Conservation (phyloP, 2,113 vertebrate genomes). For the Bettongia penicillata region DNA sequence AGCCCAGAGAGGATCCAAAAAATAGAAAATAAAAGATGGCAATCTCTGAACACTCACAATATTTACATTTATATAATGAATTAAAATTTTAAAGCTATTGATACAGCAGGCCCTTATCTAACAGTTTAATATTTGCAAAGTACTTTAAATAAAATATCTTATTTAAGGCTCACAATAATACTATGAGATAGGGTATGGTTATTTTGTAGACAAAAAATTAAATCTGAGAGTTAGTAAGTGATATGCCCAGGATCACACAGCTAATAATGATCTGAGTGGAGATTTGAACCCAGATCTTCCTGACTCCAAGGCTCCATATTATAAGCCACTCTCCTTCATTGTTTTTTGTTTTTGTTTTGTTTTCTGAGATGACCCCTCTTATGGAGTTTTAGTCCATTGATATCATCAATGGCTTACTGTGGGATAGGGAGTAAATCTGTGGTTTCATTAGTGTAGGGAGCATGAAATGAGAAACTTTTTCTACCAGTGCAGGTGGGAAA, state of each 20-base stretch:
- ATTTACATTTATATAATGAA: background rate
- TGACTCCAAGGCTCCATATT: background rate
- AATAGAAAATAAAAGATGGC: background rate
- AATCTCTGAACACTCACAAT: background rate
- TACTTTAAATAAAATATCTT: background rate
- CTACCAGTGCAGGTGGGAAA: background rate
- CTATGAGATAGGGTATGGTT: background rate
- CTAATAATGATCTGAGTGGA: background rate
- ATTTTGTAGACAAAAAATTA: background rate
- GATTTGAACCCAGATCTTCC: background rate
- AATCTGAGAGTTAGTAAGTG: background rate
- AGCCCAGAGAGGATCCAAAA: background rate
- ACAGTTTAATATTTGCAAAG: background rate
- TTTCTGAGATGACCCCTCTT: background rate
- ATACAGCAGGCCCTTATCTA: background rate
- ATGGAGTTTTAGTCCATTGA: background rate
- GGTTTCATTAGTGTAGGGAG: background rate
- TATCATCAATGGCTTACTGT: background rate
- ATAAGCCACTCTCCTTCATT: background rate
- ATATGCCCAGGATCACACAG: background rate
- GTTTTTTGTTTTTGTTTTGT: too few relatives aligned
- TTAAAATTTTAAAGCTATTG: background rate
- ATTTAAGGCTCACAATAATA: background rate
- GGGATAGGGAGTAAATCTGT: background rate
- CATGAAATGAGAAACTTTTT: background rate